phyloP scores from a whole-genome alignment of 1,140 invertebrate species.

The Drosophila bipectinata region DNA sequence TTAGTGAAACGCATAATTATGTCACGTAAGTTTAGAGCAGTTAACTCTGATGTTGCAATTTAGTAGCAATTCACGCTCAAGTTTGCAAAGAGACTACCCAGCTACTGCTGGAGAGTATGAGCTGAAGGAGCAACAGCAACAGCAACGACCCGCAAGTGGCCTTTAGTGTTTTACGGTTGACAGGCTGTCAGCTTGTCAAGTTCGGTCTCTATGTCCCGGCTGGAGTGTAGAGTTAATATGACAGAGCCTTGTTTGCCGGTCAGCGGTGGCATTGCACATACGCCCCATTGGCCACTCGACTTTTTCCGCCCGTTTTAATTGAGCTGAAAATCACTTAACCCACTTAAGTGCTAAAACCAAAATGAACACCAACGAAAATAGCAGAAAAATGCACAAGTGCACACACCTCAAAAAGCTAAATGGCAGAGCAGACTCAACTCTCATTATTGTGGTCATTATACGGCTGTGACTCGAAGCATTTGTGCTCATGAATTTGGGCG shows the following conservation, averaged over 20 bases:
- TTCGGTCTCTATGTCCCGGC: constrained; percentile 28
- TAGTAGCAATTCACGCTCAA: constrained; percentile 75
- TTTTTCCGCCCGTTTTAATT: constrained; percentile 64
- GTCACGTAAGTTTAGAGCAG: constrained; percentile 82
- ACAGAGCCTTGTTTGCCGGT: constrained; percentile 63
- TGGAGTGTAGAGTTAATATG: constrained; percentile 60
- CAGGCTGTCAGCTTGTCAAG: constrained; percentile 47
- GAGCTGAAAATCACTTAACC: constrained; percentile 78
- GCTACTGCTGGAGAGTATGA: background rate
- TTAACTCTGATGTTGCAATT: constrained; percentile 77
- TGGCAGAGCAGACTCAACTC: constrained; percentile 12
- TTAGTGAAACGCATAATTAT: constrained; percentile 81
- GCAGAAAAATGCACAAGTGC: background rate
- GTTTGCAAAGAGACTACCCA: constrained; percentile 47
- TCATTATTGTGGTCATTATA: constrained; percentile 55
- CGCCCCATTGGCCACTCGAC: constrained; percentile 59
- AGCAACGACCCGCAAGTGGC: constrained; percentile 49
- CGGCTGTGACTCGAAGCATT: constrained; percentile 15
- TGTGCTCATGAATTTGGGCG: constrained; percentile 5
- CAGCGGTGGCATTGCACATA: constrained; percentile 53
- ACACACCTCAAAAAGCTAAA: constrained; percentile 1
- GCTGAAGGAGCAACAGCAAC: constrained; percentile 10
- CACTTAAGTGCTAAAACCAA: constrained; percentile 36
- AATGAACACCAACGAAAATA: background rate
- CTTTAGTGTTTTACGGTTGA: constrained; percentile 63